Evolutionary conservation across 2,888 invertebrate species (phyloP), one percentile per base, ranked within the genome.

Genomic region (Panopea generosa): DNA sequence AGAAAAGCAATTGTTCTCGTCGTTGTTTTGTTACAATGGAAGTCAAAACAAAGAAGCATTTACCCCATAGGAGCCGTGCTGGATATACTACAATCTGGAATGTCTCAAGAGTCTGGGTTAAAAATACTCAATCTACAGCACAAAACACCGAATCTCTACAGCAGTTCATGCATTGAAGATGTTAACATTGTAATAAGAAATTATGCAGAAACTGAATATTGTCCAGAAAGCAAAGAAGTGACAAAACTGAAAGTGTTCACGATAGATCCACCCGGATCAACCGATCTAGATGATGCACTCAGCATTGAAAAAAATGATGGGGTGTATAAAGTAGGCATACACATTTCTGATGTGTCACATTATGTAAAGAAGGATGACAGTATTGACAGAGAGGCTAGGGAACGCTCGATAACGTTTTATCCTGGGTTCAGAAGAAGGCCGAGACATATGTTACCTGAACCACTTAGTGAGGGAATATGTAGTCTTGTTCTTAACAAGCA

Each of bases 261-360:
- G 40, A 86, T 87, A n/a, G 87, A 86, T 61, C 84, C 85, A 0
- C 74, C 72, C 20, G 71, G 66, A 14, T 71, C 86, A 1, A 56
- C 47, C 43, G 86, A 86, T 43, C 60, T 86, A 18, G 86, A 87
- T 56, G 85, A 86, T 73, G 86, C 85, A 6, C 53, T 86, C 1
- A 85, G 84, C 63, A 50, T 86, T 11, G 70, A 72, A 20, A 50
- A 59, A 6, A 59, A 52, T 20, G 55, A 65, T 2, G 62, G 22
- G 3, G 69, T 65, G 1, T 84, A 52, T 27, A 67, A 59, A 22
- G 80, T 86, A 1, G 84, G 84, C 6, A 83, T 87, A 6, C 86
- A 86, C 60, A 86, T 87, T 55, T 81, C 87, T 29, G 87, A 87
- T 77, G 87, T 86, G 7, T 65, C 82, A 6, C 56, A 67, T 1